Evolutionary conservation across 1,140 invertebrate genomes (phyloP), one percentile per base, ranked within the genome.

Genomic region (Neodiprion lecontei): DNA sequence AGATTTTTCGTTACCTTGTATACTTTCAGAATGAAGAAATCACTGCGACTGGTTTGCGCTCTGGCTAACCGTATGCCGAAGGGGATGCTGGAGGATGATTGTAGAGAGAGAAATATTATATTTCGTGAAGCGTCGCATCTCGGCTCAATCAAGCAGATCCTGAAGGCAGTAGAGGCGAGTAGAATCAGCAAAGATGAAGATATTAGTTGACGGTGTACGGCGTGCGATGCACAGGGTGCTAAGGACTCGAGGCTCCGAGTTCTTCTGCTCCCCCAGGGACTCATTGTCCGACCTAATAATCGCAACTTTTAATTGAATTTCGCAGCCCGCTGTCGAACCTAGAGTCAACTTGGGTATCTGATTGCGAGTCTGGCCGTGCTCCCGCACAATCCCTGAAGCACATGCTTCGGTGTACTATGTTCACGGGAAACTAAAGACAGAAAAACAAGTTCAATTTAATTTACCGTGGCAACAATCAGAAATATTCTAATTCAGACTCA

Each of bases 221-320:
- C 79, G 76, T 71, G 68, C 75, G 71, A 69, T 69, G 74, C 77
- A 79, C 75, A 72, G 23, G 48, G 68, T n/a, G 67, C 23, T 28
- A 75, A 50, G 72, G 77, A 76, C 69, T 75, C 67, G 73, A 23
- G 53, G 7, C 23, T 67, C 21, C 47, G 67, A 53, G 40, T 61
- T 69, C 68, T 61, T 73, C 69, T 72, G 65, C 49, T 23, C 65
- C 75, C 81, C 83, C 68, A 74, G 85, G 82, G 86, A 86, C 85
- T 87, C 86, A 88, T 88, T 88, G 85, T 87, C 83, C 83, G 85
- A 86, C 82, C 82, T 88, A 88, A 88, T 88, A 87, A 88, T 81
- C 85, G 82, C 83, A 88, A 88, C 85, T 88, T 88, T 88, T 88
- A 88, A 87, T 88, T 88, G 85, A 88, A 88, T 88, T 86, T 40